Evolutionary conservation across 2,888 invertebrate species (phyloP), one percentile per base, ranked within the genome.

Genomic region (Aelia acuminata): DNA sequence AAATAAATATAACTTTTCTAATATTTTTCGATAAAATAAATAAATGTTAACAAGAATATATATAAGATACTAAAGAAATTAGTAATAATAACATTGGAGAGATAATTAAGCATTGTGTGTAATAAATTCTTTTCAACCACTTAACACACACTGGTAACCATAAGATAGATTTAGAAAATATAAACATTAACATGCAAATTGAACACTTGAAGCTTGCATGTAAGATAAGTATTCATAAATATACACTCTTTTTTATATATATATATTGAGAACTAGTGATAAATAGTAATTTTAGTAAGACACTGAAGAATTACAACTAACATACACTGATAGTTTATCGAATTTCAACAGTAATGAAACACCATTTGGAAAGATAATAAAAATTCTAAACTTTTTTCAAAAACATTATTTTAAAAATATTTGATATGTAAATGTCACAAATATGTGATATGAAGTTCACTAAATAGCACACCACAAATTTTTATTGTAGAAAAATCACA

Each of bases 401-500:
- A 80, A 80, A 80, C 22, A 43, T n/a, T 47, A 43, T 80, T n/a
- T 80, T 80, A 43, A 80, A 80, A 80, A n/a, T 80, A 80, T 22
- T 80, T 80, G 80, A 80, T 80, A 80, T 80, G 80, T 80, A 11
- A 80, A 80, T 80, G 80, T 47, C 80, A 80, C 80, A 11, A 47
- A 80, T n/a, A 80, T 22, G 43, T 80, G 80, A 80, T 80, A 80
- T 80, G 43, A 43, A 80, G 31, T 35, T 18, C 63, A 70, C 63
- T 70, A 70, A 70, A 70, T 70, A 70, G 80, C 80, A 80, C 80
- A 80, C 80, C 13, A n/a, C 43, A 47, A 18, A 80, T 80, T 80
- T 80, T 43, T 80, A 80, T 13, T n/a, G 80, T 80, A 80, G 80
- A 80, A 80, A 75, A 80, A 80, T 80, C 80, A 80, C 80, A 80